Conservation (phyloP, 23 tunicate genomes). For the Phallusia fumigata region DNA sequence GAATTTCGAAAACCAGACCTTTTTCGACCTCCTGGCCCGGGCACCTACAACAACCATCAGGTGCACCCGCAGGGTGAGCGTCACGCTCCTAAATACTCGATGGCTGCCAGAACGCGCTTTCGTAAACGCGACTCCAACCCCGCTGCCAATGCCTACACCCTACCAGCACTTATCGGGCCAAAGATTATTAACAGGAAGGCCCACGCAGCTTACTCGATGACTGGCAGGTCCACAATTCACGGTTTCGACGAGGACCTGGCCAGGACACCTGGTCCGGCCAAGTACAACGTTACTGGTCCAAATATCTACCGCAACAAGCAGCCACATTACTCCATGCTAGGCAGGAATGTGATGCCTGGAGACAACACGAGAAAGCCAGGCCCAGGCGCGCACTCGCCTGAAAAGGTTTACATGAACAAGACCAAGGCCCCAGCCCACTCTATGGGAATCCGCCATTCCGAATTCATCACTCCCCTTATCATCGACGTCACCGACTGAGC, state of each 20-base stretch:
- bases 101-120: slow-evolving; percentile 72
- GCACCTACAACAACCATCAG: slow-evolving; percentile 79
- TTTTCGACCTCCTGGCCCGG: slow-evolving; percentile 94
- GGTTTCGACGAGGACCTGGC: slow-evolving; percentile 89
- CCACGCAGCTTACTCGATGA: slow-evolving; percentile 80
- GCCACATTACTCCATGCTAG: slow-evolving; percentile 86
- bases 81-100: slow-evolving; percentile 86
- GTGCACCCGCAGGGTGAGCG: slow-evolving; percentile 95
- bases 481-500: slow-evolving; percentile 76
- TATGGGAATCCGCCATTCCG: slow-evolving; percentile 93
- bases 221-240: slow-evolving; percentile 63
- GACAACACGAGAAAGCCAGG: slow-evolving; percentile 91
- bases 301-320: slow-evolving; percentile 61
- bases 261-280: slow-evolving; percentile 89
- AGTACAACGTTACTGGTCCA: slow-evolving; percentile 65
- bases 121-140: slow-evolving; percentile 89
- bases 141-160: slow-evolving; percentile 81
- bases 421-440: slow-evolving; percentile 66
- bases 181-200: slow-evolving; percentile 80
- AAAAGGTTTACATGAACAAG: slow-evolving; percentile 80
- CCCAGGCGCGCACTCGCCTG: slow-evolving; percentile 95
- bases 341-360: slow-evolving; percentile 91
- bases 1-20: slow-evolving; percentile 24
- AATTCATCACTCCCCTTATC: slow-evolving; percentile 86
- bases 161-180: slow-evolving; percentile 86